These are phyloP conservation scores for Formica selysi DNA, from an alignment of 1,140 invertebrate species.

Conservation along the genomic window DNA sequence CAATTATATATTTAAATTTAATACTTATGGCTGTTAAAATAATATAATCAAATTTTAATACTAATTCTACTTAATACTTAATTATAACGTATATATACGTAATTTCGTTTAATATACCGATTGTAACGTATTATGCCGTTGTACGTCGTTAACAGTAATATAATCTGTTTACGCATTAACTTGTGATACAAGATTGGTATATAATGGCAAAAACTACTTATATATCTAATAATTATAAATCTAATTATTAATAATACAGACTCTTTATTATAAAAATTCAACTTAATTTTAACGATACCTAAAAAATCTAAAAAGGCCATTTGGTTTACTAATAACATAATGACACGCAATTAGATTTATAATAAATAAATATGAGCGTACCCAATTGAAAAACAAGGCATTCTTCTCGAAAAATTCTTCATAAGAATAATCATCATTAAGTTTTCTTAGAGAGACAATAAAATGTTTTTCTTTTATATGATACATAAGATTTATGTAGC, in stretches of 20 bases:
- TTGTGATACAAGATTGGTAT: conserved; percentile 10
- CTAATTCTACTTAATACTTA: too few relatives aligned
- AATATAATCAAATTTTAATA: conserved; percentile 19
- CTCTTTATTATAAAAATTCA: conserved; percentile 23
- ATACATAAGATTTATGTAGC: background rate
- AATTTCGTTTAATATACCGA: conserved; percentile 22
- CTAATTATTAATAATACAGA: conserved; percentile 24
- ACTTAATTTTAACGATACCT: conserved; percentile 4
- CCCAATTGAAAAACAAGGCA: background rate
- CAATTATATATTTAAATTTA: conserved; percentile 28
- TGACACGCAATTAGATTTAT: conserved; percentile 24
- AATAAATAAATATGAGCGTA: conserved; percentile 38
- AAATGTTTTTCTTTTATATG: background rate
- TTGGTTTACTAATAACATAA: conserved; percentile 43
- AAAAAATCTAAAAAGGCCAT: conserved; percentile 11
- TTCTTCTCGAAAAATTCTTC: background rate
- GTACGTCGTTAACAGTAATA: conserved; percentile 38
- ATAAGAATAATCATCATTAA: background rate
- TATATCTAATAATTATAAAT: background rate
- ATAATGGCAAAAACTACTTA: conserved; percentile 28
- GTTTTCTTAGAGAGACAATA: background rate
- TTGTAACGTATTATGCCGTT: conserved; percentile 9
- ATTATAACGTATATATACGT: too few relatives aligned
- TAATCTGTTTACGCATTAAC: conserved; percentile 53
- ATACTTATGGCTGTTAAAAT: background rate